Base-by-base conservation (phyloP, 2,113 vertebrate genomes). In the Procavia capensis region DNA sequence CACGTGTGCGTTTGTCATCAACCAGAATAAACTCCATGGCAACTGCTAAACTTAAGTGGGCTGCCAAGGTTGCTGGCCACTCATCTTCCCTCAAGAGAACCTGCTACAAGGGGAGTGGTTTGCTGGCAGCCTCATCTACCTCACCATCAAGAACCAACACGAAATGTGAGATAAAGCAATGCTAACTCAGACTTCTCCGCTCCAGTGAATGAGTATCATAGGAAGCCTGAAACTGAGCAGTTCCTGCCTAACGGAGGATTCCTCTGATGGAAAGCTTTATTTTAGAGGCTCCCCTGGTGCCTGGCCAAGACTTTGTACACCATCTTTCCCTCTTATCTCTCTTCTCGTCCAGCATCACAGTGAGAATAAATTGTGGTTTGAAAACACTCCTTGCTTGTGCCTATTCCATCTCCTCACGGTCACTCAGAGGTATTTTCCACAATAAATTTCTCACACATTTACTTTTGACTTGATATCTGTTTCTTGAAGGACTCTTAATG, bases 101-200 rank as follows among this genome's bases (percentile, higher is more conserved):
- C 41, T 63, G 47, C 3, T 75, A 0, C 64, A 45, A 43, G n/a
- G 41, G 94, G 31, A 93, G 68, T 27, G 45, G 66, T 75, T 88
- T 22, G 5, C 17, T 31, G 9, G 75, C 9, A 74, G 19, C 9
- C 4, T 59, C 9, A 86, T 3, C 36, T 64, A 7, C 20, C 22
- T 82, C 24, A 72, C 5, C 36, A 76, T 89, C 7, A 89, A n/a
- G 41, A 80, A 36, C 25, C 20, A 94, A 41, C 9, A 76, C 22
- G 66, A 29, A 31, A 63, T 8, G 81, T 80, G 4, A 43, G 59
- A 57, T 82, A 45, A 85, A 68, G 3, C 0, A 24, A 11, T 3
- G 0, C 3, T 75, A 13, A 1, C 11, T 2, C 3, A 6, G 9
- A 43, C 64, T 43, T 14, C n/a, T 45, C n/a, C 16, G 10, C 81